A percentile compares a stretch with the other conserved stretches of the same genome.
Evolutionary conservation across 2,113 vertebrate species (phyloP).

Genomic region (Pyrgilauda ruficollis): DNA sequence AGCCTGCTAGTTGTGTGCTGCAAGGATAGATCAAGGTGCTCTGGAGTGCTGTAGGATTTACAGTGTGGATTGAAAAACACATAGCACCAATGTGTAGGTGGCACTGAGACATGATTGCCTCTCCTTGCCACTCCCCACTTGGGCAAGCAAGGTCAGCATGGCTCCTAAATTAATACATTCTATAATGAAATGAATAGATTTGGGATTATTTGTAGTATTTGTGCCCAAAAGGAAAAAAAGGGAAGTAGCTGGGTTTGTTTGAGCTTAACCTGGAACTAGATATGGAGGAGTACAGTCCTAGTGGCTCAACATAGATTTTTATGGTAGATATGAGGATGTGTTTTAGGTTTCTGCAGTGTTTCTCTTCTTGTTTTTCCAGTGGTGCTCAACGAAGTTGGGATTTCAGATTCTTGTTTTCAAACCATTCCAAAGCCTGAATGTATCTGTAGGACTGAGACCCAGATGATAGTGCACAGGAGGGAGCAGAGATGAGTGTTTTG

Average conservation of each 20-base stretch:
- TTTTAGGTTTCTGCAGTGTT: not conserved
- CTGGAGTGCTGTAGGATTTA: not conserved
- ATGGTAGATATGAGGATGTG: not conserved
- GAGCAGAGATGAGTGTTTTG: not conserved
- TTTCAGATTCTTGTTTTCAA: not conserved
- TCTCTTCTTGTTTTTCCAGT: not conserved
- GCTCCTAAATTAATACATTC: not conserved
- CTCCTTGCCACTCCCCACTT: not conserved
- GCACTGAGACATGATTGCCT: not conserved
- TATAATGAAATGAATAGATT: not conserved
- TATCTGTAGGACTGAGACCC: not conserved
- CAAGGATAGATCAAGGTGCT: not conserved
- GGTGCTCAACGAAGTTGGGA: not conserved
- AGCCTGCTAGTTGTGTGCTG: not conserved
- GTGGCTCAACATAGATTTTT: not conserved
- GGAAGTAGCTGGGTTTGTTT: not conserved
- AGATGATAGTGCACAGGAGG: not conserved
- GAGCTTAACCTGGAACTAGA: not conserved
- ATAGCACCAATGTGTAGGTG: not conserved
- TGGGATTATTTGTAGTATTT: not conserved
- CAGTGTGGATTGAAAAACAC: not conserved
- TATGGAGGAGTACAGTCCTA: not conserved
- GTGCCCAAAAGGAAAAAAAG: not conserved
- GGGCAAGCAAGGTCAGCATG: not conserved
- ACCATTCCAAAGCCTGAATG: not conserved